Evolutionary conservation across 2,113 vertebrate genomes (phyloP).

Genomic region (Gymnobelideus leadbeateri): DNA sequence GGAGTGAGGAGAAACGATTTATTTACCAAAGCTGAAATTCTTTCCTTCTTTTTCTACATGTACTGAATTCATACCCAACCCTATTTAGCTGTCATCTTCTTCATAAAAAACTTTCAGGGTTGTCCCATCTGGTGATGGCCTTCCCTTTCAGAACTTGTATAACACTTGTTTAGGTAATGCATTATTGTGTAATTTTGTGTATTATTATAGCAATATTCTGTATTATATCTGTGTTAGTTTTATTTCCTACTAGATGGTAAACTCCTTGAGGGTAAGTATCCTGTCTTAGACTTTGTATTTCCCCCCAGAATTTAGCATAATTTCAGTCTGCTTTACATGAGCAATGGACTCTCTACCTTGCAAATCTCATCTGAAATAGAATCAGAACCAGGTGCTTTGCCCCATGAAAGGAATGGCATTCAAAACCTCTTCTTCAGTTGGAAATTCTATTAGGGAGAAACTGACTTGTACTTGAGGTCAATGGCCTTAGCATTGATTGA

Average conservation of each 20-base stretch:
- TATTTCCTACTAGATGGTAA: neutral
- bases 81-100: neutral
- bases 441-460: no score
- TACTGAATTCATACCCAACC: neutral
- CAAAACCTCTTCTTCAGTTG: no score
- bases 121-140: no score
- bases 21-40: neutral
- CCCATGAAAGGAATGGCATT: no score
- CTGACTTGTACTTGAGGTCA: no score
- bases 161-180: neutral
- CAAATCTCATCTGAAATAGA: no score
- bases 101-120: neutral
- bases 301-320: neutral
- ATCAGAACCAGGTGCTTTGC: no score
- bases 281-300: neutral
- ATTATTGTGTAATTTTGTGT: neutral
- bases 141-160: neutral
- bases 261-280: no score
- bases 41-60: neutral
- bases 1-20: neutral
- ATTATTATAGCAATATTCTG: neutral
- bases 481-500: no score
- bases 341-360: no score
- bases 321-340: no score
- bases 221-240: neutral